Evolutionary conservation across 2,113 vertebrate species (phyloP).

Genomic region (Pygoscelis adeliae): DNA sequence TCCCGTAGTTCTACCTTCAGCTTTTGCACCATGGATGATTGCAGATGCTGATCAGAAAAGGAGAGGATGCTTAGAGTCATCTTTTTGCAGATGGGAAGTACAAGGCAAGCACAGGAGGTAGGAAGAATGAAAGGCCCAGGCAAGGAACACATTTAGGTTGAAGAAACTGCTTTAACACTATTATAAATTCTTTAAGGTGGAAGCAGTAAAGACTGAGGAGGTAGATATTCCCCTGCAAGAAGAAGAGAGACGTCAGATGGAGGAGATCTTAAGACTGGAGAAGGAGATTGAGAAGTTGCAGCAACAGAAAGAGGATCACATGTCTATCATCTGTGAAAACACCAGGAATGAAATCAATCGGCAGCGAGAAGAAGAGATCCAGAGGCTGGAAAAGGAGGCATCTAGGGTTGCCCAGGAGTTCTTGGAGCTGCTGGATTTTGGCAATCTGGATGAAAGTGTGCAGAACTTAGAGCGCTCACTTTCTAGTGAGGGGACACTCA

Average conservation of each 20-base stretch:
- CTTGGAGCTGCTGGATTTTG: conserved; percentile 89
- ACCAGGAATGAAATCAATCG: conserved; percentile 81
- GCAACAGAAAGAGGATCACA: conserved; percentile 84
- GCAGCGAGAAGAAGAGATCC: conserved; percentile 86
- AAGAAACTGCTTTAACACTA: background rate
- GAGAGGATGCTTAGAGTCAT: background rate
- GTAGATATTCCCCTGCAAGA: conserved; percentile 72
- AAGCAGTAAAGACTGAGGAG: conserved; percentile 46
- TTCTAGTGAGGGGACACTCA: conserved; percentile 85
- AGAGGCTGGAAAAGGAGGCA: conserved; percentile 86
- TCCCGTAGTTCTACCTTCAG: background rate
- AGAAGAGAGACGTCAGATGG: conserved; percentile 90
- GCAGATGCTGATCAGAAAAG: background rate
- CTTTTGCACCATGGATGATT: background rate
- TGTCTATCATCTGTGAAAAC: conserved; percentile 81
- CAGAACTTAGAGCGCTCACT: conserved; percentile 80
- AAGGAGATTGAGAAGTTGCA: conserved; percentile 90
- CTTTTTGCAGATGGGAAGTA: background rate
- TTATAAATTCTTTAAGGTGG: conserved; percentile 47
- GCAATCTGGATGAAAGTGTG: conserved; percentile 73
- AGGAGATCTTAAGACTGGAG: conserved; percentile 89
- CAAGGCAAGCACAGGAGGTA: background rate
- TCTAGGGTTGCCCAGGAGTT: conserved; percentile 89
- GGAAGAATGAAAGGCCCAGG: background rate
- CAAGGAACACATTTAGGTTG: background rate